Evolutionary conservation across 2,888 invertebrate genomes (phyloP).

Genomic region (Phengaris alcon): DNA sequence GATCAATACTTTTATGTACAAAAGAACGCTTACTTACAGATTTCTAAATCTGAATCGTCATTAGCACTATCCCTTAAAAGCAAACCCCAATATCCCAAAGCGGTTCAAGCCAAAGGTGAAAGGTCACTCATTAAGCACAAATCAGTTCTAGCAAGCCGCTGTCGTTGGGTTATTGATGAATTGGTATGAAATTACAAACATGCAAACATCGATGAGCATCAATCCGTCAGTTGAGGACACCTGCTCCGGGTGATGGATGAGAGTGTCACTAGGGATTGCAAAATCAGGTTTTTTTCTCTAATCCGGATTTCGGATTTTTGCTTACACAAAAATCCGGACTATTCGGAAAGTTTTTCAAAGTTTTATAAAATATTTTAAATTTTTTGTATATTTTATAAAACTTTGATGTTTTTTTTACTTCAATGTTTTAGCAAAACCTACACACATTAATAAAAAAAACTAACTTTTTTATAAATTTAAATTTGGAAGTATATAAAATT

Average conservation of each 20-base stretch:
- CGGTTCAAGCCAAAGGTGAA: not conserved
- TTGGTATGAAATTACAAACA: constrained; percentile 26
- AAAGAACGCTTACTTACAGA: not conserved
- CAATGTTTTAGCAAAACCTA: no score
- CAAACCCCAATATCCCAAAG: not conserved
- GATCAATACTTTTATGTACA: no score
- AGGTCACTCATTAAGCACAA: not conserved
- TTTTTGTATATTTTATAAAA: no score
- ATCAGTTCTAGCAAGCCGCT: not conserved
- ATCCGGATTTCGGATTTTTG: no score
- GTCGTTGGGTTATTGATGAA: constrained; percentile 2
- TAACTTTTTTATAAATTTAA: no score
- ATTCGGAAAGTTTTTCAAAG: no score
- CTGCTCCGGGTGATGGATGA: constrained; percentile 40
- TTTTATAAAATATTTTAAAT: no score
- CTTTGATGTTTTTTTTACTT: no score
- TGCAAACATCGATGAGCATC: constrained; percentile 32
- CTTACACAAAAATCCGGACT: no score
- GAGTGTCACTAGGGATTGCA: not conserved
- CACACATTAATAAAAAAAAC: no score
- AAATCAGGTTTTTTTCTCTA: no score
- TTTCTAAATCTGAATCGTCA: not conserved
- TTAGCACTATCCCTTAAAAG: not conserved
- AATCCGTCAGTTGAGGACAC: constrained; percentile 39
- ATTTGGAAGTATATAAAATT: no score